phyloP scores from a whole-genome alignment of 2,113 vertebrate species.

The Ivindomyrus marchei region DNA sequence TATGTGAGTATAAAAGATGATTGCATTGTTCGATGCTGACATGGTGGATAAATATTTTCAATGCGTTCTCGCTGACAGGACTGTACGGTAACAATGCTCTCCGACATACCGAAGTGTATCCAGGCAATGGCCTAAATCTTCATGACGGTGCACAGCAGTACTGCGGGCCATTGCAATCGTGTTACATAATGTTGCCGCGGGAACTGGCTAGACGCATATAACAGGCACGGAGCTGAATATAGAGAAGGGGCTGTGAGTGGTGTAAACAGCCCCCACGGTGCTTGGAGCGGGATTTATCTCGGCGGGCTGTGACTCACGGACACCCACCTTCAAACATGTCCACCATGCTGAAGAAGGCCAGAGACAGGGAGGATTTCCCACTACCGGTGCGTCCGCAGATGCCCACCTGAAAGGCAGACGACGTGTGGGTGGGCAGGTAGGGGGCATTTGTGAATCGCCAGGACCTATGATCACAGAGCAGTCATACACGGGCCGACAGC shows the following conservation, averaged over 20 bases:
- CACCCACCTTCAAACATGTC: slow-evolving; percentile 93
- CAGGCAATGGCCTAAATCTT: background rate
- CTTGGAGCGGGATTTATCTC: background rate
- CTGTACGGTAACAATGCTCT: background rate
- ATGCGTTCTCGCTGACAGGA: background rate
- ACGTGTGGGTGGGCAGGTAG: background rate
- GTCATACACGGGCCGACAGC: background rate
- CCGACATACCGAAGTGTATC: background rate
- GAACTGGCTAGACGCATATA: background rate
- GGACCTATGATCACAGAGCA: background rate
- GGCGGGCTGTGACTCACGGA: background rate
- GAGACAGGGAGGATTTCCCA: slow-evolving; percentile 89
- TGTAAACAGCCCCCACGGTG: background rate
- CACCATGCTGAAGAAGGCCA: slow-evolving; percentile 98
- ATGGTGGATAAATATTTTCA: background rate
- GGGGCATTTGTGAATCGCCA: background rate
- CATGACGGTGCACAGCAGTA: background rate
- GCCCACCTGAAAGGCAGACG: slow-evolving; percentile 68
- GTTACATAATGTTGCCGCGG: background rate
- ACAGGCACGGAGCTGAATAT: background rate
- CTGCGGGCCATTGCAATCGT: background rate
- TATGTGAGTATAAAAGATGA: background rate
- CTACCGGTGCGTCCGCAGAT: slow-evolving; percentile 96
- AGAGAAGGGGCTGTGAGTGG: background rate
- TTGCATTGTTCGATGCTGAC: background rate